Base-by-base conservation (phyloP, 2,113 vertebrate genomes). In the Pluvianellus socialis region DNA sequence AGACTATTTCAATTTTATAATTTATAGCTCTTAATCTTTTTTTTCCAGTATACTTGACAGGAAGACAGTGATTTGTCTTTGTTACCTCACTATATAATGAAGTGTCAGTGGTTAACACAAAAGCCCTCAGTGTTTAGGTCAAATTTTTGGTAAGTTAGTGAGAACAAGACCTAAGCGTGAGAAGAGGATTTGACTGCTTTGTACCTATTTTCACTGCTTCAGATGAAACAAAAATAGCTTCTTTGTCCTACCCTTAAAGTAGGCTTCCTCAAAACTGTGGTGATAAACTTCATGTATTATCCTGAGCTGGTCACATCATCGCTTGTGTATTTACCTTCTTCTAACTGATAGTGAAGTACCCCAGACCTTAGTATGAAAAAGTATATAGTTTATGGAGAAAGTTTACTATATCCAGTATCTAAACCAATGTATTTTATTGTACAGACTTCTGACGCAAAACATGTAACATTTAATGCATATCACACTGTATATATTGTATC, bases 21-120 rank as follows among this genome's bases (percentile, higher is more conserved):
- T 91, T 88, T 93, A 10, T n/a, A 79, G 45, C 77, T 79, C 35
- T 92, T 94, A 90, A 95, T 86, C 71, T 38, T 8, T 83, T 84
- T 58, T 79, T 72, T 33, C 10, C 16, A 14, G 17, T 58, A 30
- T 66, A 9, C 28, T 71, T 82, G 61, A 76, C 66, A 85, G 26
- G 15, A 93, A 79, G 59, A 59, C 10, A 21, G 38, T 61, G 49
- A 62, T 88, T 88, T 90, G 14, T 71, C 45, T 91, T 91, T 77
- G 42, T 71, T 81, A 42, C 49, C 22, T 52, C 65, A 42, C 72
- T 84, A 1, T 27, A 59, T 13, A 14, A 55, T 84, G 47, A 87
- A 87, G 70, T 91, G 14, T 8, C 21, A 35, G 38, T 55, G 28
- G 12, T 81, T 91, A 67, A 56, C 19, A 42, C 26, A 77, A 86